Evolutionary conservation across 1,140 invertebrate genomes (phyloP).

Genomic region (Drosophila novamexicana): DNA sequence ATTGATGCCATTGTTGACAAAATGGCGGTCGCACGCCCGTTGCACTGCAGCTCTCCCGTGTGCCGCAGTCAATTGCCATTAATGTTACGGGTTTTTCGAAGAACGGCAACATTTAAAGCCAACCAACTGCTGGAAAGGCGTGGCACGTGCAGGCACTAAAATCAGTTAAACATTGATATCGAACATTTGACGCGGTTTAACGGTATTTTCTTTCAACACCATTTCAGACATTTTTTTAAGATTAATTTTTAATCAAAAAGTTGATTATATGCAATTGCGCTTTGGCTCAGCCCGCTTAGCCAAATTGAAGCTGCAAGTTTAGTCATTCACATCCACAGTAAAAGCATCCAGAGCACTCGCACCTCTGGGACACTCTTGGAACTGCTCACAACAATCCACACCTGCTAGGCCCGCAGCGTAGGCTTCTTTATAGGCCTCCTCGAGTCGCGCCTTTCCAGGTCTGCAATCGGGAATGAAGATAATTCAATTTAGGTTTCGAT

Average conservation of each 20-base stretch:
- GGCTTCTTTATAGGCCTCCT: constrained; percentile 53
- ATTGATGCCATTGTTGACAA: constrained; percentile 82
- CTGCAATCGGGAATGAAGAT: constrained; percentile 42
- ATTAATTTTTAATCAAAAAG: too few species aligned
- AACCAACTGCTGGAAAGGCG: not conserved
- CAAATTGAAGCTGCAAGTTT: not conserved
- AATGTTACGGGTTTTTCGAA: constrained; percentile 51
- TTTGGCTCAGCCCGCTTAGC: constrained; percentile 38
- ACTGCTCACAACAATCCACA: constrained; percentile 59
- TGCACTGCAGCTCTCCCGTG: constrained; percentile 28
- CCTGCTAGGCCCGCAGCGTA: constrained; percentile 60
- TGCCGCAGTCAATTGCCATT: constrained; percentile 62
- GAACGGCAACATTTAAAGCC: constrained; percentile 19
- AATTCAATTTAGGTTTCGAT: constrained; percentile 5
- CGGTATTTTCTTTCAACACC: not conserved
- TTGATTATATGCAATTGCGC: too few species aligned
- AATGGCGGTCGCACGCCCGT: constrained; percentile 70
- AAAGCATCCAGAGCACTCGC: constrained; percentile 60
- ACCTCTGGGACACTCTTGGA: constrained; percentile 55
- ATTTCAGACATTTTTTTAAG: not conserved
- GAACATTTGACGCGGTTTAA: constrained; percentile 5
- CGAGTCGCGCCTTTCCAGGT: constrained; percentile 61
- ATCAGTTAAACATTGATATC: constrained; percentile 50
- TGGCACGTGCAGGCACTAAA: constrained; percentile 23
- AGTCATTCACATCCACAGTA: constrained; percentile 47